These are phyloP conservation scores for Xenopus petersii DNA, from an alignment of 2,797 vertebrate genomes.

Conservation along the genomic window DNA sequence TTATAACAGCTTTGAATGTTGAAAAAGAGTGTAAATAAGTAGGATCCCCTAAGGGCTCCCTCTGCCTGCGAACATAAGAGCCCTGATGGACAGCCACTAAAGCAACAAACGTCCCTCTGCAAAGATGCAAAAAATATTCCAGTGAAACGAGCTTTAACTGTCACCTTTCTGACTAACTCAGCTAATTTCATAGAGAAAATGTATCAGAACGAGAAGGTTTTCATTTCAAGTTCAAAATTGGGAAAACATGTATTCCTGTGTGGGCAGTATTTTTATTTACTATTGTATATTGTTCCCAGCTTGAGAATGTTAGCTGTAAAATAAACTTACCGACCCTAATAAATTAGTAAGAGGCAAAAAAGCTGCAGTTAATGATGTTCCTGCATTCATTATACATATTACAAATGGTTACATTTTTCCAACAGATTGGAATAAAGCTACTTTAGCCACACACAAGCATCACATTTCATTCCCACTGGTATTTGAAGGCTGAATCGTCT, in stretches of 20 bases:
- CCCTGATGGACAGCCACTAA: constrained; percentile 76
- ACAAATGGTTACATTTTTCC: too few relatives aligned
- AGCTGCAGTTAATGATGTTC: too few relatives aligned
- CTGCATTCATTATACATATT: too few relatives aligned
- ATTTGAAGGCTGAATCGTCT: too few relatives aligned
- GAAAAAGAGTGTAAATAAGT: constrained; percentile 93
- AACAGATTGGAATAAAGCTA: too few relatives aligned
- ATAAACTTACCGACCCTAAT: neutral
- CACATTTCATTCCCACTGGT: too few relatives aligned
- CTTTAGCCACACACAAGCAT: too few relatives aligned
- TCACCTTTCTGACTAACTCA: constrained; percentile 75
- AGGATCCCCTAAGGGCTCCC: constrained; percentile 83
- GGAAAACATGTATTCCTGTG: neutral
- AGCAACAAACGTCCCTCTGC: constrained; percentile 60
- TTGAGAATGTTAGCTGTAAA: neutral
- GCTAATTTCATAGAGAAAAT: constrained; percentile 61
- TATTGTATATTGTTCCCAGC: neutral
- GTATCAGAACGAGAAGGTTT: constrained; percentile 49
- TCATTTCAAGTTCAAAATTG: constrained; percentile 46
- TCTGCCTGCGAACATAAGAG: constrained; percentile 78
- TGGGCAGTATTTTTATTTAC: constrained; percentile 1
- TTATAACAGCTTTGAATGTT: constrained; percentile 85
- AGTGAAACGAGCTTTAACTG: constrained; percentile 70
- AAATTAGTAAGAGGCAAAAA: neutral
- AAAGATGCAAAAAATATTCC: constrained; percentile 68